Base-by-base conservation (phyloP, 53 echinoderm and acorn worm genomes). In the Astropecten irregularis region DNA sequence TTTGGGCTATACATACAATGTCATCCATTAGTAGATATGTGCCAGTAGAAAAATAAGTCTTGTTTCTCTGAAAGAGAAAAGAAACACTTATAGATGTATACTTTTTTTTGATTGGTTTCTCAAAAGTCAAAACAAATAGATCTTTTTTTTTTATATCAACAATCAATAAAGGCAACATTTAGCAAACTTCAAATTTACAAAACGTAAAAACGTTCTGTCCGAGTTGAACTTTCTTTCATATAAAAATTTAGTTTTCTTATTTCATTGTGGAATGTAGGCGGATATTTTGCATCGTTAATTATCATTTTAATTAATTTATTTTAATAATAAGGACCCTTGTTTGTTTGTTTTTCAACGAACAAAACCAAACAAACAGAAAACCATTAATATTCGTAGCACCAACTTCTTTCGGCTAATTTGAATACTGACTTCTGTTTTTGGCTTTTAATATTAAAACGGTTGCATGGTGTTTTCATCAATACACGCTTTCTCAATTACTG, bases 341-440 rank as follows among this genome's bases (percentile, higher is more conserved):
- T n/a, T n/a, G n/a, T 66, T 66, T 66, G 1, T 7, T 5, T 19
- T 8, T n/a, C 18, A 34, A 63, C 10, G 13, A 8, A 39, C 2
- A 39, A 66, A 6, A 23, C 19, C n/a, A 66, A 66, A 25, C 14
- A 46, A 22, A 23, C 15, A n/a, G n/a, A n/a, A n/a, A n/a, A n/a
- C n/a, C n/a, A n/a, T n/a, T n/a, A 14, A 37, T 29, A 25, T 38
- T 69, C 11, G 29, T 44, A 69, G 70, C 70, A 69, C 70, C 70
- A 69, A 69, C 49, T 11, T 47, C 15, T 16, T n/a, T n/a, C n/a
- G n/a, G 27, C 70, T 49, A 46, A 46, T 49, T 69, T 69, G 71
- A 71, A 71, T 71, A 71, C 71, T 71, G 71, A 10, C 27, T 71
- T n/a, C n/a, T n/a, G n/a, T n/a, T n/a, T n/a, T n/a, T n/a, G n/a